phyloP scores from a whole-genome alignment of 2,113 vertebrate genomes.

The Nerophis lumbriciformis region DNA sequence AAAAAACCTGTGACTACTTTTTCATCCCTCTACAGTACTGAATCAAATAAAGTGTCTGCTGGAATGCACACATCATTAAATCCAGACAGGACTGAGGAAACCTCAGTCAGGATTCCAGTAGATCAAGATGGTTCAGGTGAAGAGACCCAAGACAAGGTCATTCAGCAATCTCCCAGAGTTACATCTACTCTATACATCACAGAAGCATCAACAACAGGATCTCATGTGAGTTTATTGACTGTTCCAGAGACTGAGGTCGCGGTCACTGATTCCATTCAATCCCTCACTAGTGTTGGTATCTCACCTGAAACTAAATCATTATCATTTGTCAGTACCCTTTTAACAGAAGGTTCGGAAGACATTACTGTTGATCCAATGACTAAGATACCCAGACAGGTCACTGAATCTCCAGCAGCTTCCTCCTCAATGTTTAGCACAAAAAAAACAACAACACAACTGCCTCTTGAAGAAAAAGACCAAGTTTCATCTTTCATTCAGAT shows the following conservation, averaged over 20 bases:
- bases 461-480: background rate
- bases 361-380: background rate
- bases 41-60: background rate
- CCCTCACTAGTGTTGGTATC: background rate
- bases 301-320: background rate
- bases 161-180: background rate
- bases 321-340: too few relatives aligned
- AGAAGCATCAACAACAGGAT: conserved; percentile 1
- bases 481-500: background rate
- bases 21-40: background rate
- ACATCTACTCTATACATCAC: conserved; percentile 2
- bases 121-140: conserved; percentile 4
- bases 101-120: background rate
- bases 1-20: background rate
- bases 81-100: background rate
- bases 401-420: background rate
- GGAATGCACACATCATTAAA: background rate
- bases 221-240: background rate
- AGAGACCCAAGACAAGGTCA: background rate
- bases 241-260: background rate
- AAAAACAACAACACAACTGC: background rate
- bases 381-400: background rate
- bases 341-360: background rate
- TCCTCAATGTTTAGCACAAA: background rate
- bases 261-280: background rate